Conservation (phyloP, 2,888 invertebrate species). For the Eristalis pertinax region DNA sequence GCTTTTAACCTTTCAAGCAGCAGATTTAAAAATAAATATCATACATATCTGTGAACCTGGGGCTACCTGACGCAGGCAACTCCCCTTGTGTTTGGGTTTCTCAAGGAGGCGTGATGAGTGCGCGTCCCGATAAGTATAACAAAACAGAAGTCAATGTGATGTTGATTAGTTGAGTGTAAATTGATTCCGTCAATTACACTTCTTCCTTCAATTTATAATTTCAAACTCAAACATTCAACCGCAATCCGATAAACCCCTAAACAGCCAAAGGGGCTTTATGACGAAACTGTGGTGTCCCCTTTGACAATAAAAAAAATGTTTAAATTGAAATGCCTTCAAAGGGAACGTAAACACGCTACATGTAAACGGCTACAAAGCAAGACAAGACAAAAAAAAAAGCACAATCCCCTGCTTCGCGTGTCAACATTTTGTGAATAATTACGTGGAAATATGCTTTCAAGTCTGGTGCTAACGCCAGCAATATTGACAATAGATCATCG, state of each 20-base stretch:
- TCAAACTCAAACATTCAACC: constrained; percentile 47
- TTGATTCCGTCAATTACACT: constrained; percentile 62
- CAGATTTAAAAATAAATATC: constrained; percentile 34
- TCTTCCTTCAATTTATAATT: constrained; percentile 37
- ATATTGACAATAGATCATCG: constrained; percentile 30
- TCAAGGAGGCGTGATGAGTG: constrained; percentile 53
- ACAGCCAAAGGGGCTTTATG: not conserved
- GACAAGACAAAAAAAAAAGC: not conserved
- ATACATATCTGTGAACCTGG: constrained; percentile 11
- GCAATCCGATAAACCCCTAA: constrained; percentile 35
- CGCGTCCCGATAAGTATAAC: constrained; percentile 32
- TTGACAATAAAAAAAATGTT: constrained; percentile 31
- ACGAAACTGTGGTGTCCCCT: not conserved
- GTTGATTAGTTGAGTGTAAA: constrained; percentile 66
- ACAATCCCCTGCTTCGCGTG: not conserved
- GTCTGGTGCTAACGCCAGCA: constrained; percentile 8
- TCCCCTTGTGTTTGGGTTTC: constrained; percentile 43
- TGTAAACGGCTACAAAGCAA: constrained; percentile 18
- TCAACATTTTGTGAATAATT: constrained; percentile 19
- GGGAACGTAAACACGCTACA: constrained; percentile 3
- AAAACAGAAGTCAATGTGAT: constrained; percentile 67
- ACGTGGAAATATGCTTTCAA: not conserved
- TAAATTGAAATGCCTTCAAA: constrained; percentile 46
- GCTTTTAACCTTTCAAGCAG: constrained; percentile 26
- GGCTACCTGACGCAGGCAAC: constrained; percentile 14